Evolutionary conservation across 2,113 vertebrate species (phyloP), one percentile per base, ranked within the genome.

Genomic region (Nanorana parkeri): DNA sequence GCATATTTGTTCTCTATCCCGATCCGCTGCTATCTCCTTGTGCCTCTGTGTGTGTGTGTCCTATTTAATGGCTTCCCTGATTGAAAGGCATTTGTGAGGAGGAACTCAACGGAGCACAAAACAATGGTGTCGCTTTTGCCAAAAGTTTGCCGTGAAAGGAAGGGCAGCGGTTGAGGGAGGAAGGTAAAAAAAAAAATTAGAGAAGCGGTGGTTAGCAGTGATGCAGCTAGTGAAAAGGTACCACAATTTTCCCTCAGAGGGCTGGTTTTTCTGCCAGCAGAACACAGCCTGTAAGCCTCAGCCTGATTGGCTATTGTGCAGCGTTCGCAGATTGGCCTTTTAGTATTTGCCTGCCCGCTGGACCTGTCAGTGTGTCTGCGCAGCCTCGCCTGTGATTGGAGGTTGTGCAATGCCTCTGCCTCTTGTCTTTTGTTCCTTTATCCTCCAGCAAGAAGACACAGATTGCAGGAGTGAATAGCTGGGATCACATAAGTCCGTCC

Each of bases 1-100:
- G 92, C 96, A 95, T 95, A 90, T 93, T 94, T 94, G 94, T 92
- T 85, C 92, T 89, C 8, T 72, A 90, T 89, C 89, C 83, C 90
- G 91, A 87, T 87, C 88, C 85, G 87, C 86, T 78, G 64, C 86
- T 76, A 84, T 56, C 88, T 63, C 77, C 82, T 36, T 80, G 68
- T 83, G 72, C 72, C 68, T 78, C 16, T 82, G 84, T 87, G 65
- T 87, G 78, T 83, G 84, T 85, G 75, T 36, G 2, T 85, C 81
- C 68, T 86, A 47, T 82, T 82, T 82, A 87, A 89, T 88, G 85
- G 88, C 91, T 89, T 84, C 87, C 86, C 29, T 66, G 89, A 63
- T 86, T 64, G 85, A 77, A 81, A 85, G 81, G 75, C 91, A 89
- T 91, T 87, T 86, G 86, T 84, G 6, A 80, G 75, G 85, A 87